Base-by-base conservation (phyloP, 2,113 vertebrate genomes). In the Ascaphus truei region DNA sequence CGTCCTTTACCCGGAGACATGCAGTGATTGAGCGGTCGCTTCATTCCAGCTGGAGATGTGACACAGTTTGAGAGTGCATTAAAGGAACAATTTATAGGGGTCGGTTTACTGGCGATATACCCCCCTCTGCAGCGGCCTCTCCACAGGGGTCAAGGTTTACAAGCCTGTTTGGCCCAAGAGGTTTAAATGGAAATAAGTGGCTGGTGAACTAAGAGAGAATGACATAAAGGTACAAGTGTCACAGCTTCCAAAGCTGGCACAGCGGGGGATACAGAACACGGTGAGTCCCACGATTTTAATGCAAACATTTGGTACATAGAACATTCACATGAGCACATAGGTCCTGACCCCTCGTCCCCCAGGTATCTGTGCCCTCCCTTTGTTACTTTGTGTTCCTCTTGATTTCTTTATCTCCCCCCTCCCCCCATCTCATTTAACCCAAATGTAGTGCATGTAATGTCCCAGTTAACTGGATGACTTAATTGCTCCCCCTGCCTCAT, bases 111-210 rank as follows among this genome's bases (percentile, higher is more conserved):
- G 29, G 69, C 76, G 43, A 0, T 58, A 68, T 12, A 4, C 3
- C 4, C 3, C 61, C 22, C n/a, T 67, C 63, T 27, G 0, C 31
- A 0, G 62, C 67, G 25, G 75, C 72, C 26, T 74, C 68, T 68
- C 45, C 15, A 27, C 1, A 34, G 30, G 74, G 84, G 80, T 85
- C 84, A 86, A 86, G 84, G 83, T 85, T 84, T 77, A 55, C 56
- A 56, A 51, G 75, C 12, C 72, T 23, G 74, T 60, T 36, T 66
- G 71, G 73, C 9, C 56, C 57, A 6, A 10, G 76, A 71, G 74
- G 12, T 25, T 74, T 75, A 41, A 31, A 74, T 73, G 73, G 76
- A 22, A 71, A 77, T 34, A 69, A 48, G 75, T 77, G 36, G 69
- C 75, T 63, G 74, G 63, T 73, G 48, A 71, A 20, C 34, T 29